Evolutionary conservation across 2,888 invertebrate species (phyloP), one percentile per base, ranked within the genome.

Genomic region (Scrobipalpa atriplicella): DNA sequence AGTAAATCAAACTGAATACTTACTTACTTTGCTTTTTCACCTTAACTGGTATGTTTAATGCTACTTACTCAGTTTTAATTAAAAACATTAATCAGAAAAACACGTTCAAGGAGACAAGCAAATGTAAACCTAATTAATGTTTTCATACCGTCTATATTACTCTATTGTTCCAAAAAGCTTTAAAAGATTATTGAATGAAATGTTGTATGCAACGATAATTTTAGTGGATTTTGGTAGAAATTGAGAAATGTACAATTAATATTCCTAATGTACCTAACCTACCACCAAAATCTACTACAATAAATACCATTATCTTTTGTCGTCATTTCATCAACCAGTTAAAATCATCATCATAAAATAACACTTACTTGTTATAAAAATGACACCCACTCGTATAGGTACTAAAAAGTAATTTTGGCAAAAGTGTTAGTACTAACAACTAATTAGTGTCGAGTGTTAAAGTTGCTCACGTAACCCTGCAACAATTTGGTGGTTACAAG

Each of bases 81-180:
- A 62, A 62, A 61, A 62, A 62, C 62, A 62, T 62, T 47, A 62
- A 62, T 62, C 62, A 62, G 62, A 62, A 47, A 62, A 62, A 21
- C 43, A 62, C 62, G 18, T 62, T 47, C 47, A 21, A 39, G 58
- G 18, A 36, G 36, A 36, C 39, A 18, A 47, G 62, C 47, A 62
- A 43, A 62, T 62, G 62, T 47, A 47, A 47, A 47, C 19, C 47
- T 62, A 62, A 62, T 62, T 62, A 62, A 47, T 47, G 62, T 47
- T 62, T n/a, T 62, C 62, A 47, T 47, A 47, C 41, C 62, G 47
- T 62, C 62, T 43, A 62, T 47, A 62, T 62, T 62, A 62, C n/a
- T 29, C 62, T 62, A 62, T 62, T 47, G 62, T 62, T 62, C 62
- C 43, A 62, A 62, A 62, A 62, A 19, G 62, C 21, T 62, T 62